Percentiles rank a stretch among this genome's conserved stretches.
Evolutionary conservation across 2,888 invertebrate species (phyloP).

Genomic region (Esperia sulphurella): DNA sequence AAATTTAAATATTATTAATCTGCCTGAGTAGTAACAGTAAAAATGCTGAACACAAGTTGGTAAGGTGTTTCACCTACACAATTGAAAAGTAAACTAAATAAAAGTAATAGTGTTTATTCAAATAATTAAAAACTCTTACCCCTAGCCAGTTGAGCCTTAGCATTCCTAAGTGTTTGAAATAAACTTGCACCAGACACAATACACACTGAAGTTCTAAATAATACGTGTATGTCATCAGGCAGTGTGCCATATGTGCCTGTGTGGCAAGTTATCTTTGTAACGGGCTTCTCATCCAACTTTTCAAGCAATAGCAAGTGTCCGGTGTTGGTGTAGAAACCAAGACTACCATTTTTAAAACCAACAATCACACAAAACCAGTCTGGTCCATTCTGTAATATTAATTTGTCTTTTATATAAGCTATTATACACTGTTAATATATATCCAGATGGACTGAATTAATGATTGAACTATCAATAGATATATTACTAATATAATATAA

Average conservation of each 20-base stretch:
- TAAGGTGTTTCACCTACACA: no score
- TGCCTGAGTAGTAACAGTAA: no score
- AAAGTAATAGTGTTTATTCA: no score
- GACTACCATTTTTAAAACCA: constrained; percentile 90
- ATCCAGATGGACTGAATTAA: no score
- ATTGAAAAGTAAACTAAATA: no score
- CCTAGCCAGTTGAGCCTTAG: constrained; percentile 88
- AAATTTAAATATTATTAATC: no score
- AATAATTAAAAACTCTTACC: constrained; percentile 67
- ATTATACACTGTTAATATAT: no score
- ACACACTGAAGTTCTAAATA: constrained; percentile 85
- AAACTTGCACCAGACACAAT: constrained; percentile 87
- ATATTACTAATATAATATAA: no score
- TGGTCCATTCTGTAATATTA: constrained; percentile 79
- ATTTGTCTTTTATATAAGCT: neutral
- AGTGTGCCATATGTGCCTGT: constrained; percentile 74
- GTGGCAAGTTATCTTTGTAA: constrained; percentile 89
- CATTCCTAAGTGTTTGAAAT: constrained; percentile 88
- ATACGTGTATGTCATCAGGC: constrained; percentile 85
- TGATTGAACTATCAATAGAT: no score
- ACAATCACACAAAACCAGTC: constrained; percentile 97
- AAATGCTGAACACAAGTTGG: no score
- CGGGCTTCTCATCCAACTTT: constrained; percentile 89
- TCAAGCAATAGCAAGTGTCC: constrained; percentile 90
- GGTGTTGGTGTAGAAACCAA: constrained; percentile 93